Conservation (phyloP, 2,797 vertebrate genomes). For the Carduelis carduelis region DNA sequence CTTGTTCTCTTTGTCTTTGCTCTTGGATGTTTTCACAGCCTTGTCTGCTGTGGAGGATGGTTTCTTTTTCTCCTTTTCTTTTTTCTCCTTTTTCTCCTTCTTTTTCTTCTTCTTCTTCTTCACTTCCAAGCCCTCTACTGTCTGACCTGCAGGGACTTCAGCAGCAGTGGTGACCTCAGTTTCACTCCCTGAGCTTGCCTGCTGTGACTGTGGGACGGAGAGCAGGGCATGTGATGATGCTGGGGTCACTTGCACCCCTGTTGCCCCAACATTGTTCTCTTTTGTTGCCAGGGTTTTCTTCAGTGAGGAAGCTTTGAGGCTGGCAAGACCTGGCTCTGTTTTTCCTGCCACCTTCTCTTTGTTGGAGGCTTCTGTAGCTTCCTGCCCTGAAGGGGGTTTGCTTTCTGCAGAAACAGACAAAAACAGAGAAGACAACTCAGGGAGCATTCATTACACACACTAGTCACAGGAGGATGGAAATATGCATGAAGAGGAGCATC, state of each 20-base stretch:
- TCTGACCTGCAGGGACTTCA: conserved; percentile 8
- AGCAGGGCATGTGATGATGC: not conserved
- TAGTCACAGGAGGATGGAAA: not conserved
- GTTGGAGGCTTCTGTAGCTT: not conserved
- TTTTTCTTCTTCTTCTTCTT: conserved; percentile 30
- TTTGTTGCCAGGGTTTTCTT: conserved; percentile 19
- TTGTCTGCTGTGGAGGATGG: not conserved
- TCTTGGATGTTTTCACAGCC: not conserved
- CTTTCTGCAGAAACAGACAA: conserved; percentile 22
- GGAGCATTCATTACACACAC: not conserved
- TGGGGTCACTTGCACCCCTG: not conserved
- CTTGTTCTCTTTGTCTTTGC: conserved; percentile 59
- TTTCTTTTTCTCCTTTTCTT: conserved; percentile 56
- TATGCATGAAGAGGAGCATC: not conserved
- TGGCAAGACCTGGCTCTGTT: not conserved
- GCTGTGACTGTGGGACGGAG: not conserved
- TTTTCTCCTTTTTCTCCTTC: conserved; percentile 37
- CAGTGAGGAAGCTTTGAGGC: not conserved
- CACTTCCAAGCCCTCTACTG: not conserved
- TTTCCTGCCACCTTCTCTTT: not conserved
- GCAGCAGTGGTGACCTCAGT: not conserved
- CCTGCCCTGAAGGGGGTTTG: not conserved
- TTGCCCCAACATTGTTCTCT: not conserved
- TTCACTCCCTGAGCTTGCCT: not conserved
- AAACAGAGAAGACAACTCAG: not conserved